Percentiles rank a stretch among this genome's conserved stretches.
phyloP scores from a whole-genome alignment of 2,113 vertebrate genomes.

The Conger conger region DNA sequence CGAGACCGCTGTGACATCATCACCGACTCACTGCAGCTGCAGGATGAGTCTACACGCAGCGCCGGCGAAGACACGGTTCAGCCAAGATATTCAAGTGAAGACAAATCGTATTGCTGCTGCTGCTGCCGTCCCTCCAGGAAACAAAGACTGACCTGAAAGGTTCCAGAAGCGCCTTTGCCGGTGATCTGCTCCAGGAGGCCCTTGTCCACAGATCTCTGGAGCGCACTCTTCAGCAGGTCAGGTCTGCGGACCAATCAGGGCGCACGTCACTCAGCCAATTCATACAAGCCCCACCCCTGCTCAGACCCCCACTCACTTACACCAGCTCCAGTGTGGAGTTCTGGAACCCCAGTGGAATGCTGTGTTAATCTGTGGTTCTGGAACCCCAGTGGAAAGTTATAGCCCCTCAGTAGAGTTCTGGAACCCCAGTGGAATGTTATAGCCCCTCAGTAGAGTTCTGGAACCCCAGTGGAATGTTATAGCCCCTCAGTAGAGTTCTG shows the following conservation, averaged over 20 bases:
- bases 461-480: no score
- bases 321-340: neutral
- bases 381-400: neutral
- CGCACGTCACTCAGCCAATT: neutral
- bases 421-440: neutral
- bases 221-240: constrained; percentile 88
- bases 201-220: constrained; percentile 90
- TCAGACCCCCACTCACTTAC: no score
- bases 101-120: no score
- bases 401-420: neutral
- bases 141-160: constrained; percentile 83
- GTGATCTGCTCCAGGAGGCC: constrained; percentile 96
- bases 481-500: no score
- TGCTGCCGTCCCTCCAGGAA: neutral
- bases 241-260: constrained; percentile 69
- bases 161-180: constrained; percentile 92
- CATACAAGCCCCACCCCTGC: no score
- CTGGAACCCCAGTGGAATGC: neutral
- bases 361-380: neutral
- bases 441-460: no score
- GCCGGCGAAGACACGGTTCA: no score
- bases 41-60: no score
- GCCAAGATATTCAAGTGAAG: no score
- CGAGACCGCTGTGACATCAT: no score
- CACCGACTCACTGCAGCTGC: no score